Evolutionary conservation across 37 sponge, comb jelly and placozoan genomes (phyloP).

Genomic region (Eunapius fragilis): DNA sequence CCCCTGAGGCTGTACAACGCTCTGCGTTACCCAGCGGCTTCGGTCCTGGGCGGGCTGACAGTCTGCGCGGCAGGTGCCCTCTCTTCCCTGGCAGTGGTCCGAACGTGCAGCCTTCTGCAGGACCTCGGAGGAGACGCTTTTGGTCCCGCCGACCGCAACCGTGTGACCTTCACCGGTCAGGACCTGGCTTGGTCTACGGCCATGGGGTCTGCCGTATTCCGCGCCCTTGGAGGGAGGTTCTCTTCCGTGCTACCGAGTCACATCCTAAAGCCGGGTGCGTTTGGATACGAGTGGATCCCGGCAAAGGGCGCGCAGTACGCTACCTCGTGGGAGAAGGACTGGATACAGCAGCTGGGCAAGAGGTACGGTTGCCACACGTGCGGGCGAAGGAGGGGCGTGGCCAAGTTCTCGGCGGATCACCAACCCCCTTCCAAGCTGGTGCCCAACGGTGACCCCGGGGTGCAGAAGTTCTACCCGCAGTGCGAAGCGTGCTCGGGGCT

Average conservation of each 20-base stretch:
- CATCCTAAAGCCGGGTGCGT: slow-evolving; percentile 67
- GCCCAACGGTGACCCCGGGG: neutral
- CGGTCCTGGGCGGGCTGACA: slow-evolving; percentile 46
- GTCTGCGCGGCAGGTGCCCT: slow-evolving; percentile 35
- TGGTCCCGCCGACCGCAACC: neutral
- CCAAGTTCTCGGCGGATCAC: slow-evolving; percentile 66
- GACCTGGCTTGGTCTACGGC: slow-evolving; percentile 47
- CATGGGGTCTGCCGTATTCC: slow-evolving; percentile 39
- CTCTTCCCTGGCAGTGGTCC: slow-evolving; percentile 44
- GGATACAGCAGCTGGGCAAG: slow-evolving; percentile 43
- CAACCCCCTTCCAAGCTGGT: slow-evolving; percentile 69
- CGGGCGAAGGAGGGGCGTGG: slow-evolving; percentile 27
- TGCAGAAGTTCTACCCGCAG: slow-evolving; percentile 75
- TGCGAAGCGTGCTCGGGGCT: slow-evolving; percentile 60
- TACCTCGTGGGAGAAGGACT: slow-evolving; percentile 14
- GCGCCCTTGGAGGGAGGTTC: slow-evolving; percentile 76
- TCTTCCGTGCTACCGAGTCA: slow-evolving; percentile 69
- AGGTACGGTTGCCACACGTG: slow-evolving; percentile 79
- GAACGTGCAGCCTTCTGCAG: neutral
- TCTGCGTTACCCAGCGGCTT: neutral
- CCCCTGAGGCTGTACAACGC: slow-evolving; percentile 50
- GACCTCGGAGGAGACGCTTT: neutral
- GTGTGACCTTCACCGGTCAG: neutral
- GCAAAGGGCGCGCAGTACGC: slow-evolving; percentile 41
- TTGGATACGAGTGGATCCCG: slow-evolving; percentile 68